Base-by-base conservation (phyloP, 1,140 invertebrate genomes). In the Euborellia annulipes region DNA sequence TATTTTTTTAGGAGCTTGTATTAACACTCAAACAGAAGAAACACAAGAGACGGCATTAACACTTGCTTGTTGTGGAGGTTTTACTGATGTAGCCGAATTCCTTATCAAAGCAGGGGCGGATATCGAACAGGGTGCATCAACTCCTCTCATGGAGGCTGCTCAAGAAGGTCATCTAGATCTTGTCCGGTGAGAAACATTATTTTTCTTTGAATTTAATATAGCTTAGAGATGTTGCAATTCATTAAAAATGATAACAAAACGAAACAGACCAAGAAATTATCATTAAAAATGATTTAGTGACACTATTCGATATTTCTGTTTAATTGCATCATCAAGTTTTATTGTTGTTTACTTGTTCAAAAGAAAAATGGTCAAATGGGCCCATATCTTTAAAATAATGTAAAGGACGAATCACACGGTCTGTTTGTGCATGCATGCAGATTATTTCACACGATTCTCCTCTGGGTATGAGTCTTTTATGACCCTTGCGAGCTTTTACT, bases 41-140 rank as follows among this genome's bases (percentile, higher is more conserved):
- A 97, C 93, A 1, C 91, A 97, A 62, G 94, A 98, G 68, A 98
- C 94, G 2, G 93, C 94, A 1, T 67, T 98, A 14, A 97, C 93
- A 0, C 68, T 98, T 45, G 93, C 94, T 0, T 96, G 92, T 64
- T 97, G 93, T 67, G 92, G 92, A 18, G 94, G 94, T 27, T 98
- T 94, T 61, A 73, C 91, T 11, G 93, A 97, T 61, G 92, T 98
- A n/a, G 91, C 91, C 0, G 90, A 97, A 58, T 92, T 93, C 61
- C 72, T 98, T 18, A 85, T 96, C 50, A 91, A 92, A 61, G 85
- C 89, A 22, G 93, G 92, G 32, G 93, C 93, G 7, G 89, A 97
- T 65, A 80, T 94, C 20, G 92, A 97, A 60, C 66, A 95, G 3
- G 94, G 94, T 9, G 92, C 91, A 14, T 95, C 90, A 32, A 97